Conservation (phyloP, 2,797 vertebrate genomes). For the Enteromius radiatus region DNA sequence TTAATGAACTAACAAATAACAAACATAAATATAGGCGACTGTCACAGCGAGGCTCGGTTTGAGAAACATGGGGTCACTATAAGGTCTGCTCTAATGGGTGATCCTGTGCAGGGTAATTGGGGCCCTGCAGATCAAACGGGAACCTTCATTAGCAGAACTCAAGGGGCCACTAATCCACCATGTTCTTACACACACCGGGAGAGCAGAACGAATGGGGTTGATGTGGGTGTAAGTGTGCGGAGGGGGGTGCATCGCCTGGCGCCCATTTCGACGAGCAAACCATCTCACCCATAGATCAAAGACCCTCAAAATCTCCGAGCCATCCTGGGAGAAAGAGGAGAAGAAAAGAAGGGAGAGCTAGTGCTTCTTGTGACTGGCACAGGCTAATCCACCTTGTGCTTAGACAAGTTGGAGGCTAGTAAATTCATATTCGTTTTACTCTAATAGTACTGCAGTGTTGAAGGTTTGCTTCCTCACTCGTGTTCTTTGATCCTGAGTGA, state of each 20-base stretch:
- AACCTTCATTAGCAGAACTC: conserved; percentile 78
- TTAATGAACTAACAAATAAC: conserved; percentile 17
- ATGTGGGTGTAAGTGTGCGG: conserved; percentile 52
- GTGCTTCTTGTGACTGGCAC: conserved; percentile 52
- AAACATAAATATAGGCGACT: neutral
- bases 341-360: conserved; percentile 34
- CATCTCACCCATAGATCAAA: conserved; percentile 81
- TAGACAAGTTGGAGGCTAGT: neutral
- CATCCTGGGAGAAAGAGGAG: conserved; percentile 53
- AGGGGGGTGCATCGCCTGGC: conserved; percentile 63
- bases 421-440: conserved; percentile 14
- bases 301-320: conserved; percentile 62
- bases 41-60: conserved; percentile 43
- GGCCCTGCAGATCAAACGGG: conserved; percentile 79
- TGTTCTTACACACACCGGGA: conserved; percentile 73
- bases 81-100: conserved; percentile 56
- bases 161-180: conserved; percentile 77
- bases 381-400: conserved; percentile 41
- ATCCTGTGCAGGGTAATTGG: conserved; percentile 73
- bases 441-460: neutral
- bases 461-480: conserved; percentile 3
- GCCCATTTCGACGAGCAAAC: conserved; percentile 71
- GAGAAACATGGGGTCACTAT: conserved; percentile 55
- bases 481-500: conserved; percentile 21
- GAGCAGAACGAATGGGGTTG: conserved; percentile 66